Base-by-base conservation (phyloP, 2,113 vertebrate genomes). In the Engystomops pustulosus region DNA sequence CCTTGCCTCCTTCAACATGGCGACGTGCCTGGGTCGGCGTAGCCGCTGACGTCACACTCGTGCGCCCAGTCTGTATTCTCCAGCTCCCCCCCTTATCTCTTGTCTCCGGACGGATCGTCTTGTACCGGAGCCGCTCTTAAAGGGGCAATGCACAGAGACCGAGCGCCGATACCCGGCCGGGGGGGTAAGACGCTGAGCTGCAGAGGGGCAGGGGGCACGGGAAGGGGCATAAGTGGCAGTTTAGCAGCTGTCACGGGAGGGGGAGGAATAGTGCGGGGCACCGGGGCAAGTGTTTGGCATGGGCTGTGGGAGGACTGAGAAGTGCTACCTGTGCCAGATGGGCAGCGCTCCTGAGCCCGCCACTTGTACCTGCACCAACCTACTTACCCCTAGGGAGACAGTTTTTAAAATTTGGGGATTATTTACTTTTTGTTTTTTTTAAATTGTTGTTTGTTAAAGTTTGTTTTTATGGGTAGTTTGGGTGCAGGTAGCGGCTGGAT, bases 41-140 rank as follows among this genome's bases (percentile, higher is more conserved):
- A 36, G 15, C 30, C 10, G 25, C 15, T 83, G 69, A 83, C 69
- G 81, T 75, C 69, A 83, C 36, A 67, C 44, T 44, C 18, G 7
- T 25, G 55, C 70, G 70, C 25, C 81, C 81, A 34, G 51, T 67
- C 70, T 65, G 68, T 58, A n/a, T 36, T 18, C 69, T 74, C 62
- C 38, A 60, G 69, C 51, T 55, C 44, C 80, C 72, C 70, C 71
- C 47, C 58, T 65, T 67, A 38, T 74, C 81, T 76, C 38, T 58
- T 75, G 81, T 83, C 81, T 83, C 51, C 81, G 34, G 70, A 76
- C 81, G 70, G 70, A 83, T 45, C 81, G 81, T 60, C 71, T 83
- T 83, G 70, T 74, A 83, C 81, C 81, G 81, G 81, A 83, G 81
- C 70, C 81, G 81, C 81, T 75, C 81, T 83, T 83, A 83, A 83